A percentile compares a stretch with the other conserved stretches of the same genome.
These are phyloP conservation scores for Fistularia tabacaria DNA, from an alignment of 2,797 vertebrate genomes.

Conservation along the genomic window DNA sequence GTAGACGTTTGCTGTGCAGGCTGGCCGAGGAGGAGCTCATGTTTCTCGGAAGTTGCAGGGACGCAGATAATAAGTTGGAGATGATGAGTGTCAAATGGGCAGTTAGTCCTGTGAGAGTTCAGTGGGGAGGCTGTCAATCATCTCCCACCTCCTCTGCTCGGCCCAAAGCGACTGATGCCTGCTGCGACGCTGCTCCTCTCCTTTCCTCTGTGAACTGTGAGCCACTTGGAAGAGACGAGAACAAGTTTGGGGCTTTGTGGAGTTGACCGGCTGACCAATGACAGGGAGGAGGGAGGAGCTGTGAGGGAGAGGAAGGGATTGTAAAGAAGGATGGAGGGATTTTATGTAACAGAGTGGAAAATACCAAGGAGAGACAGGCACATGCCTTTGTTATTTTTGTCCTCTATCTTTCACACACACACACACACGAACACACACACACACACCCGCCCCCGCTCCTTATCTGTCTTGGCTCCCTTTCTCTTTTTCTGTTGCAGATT, in stretches of 20 bases:
- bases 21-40: slow-evolving; percentile 74
- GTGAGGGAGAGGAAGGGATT: slow-evolving; percentile 29
- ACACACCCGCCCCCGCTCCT: neutral
- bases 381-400: slow-evolving; percentile 63
- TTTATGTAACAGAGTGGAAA: slow-evolving; percentile 62
- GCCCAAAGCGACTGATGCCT: slow-evolving; percentile 14
- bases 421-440: neutral
- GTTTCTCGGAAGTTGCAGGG: slow-evolving; percentile 21
- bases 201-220: slow-evolving; percentile 31
- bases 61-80: slow-evolving; percentile 31
- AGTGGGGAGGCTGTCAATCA: slow-evolving; percentile 40
- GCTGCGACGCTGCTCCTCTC: slow-evolving; percentile 7
- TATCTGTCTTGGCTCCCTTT: neutral
- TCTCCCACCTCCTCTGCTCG: slow-evolving; percentile 39
- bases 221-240: slow-evolving; percentile 40
- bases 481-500: neutral
- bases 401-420: slow-evolving; percentile 6
- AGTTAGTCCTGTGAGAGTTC: slow-evolving; percentile 31
- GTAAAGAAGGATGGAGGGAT: slow-evolving; percentile 43
- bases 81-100: slow-evolving; percentile 1
- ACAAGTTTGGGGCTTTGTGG: slow-evolving; percentile 58
- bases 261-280: slow-evolving; percentile 59
- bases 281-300: slow-evolving; percentile 52
- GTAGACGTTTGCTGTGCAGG: slow-evolving; percentile 62
- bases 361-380: slow-evolving; percentile 55